These are phyloP conservation scores for Dinocampus coccinellae DNA, from an alignment of 2,888 invertebrate genomes.

Conservation along the genomic window DNA sequence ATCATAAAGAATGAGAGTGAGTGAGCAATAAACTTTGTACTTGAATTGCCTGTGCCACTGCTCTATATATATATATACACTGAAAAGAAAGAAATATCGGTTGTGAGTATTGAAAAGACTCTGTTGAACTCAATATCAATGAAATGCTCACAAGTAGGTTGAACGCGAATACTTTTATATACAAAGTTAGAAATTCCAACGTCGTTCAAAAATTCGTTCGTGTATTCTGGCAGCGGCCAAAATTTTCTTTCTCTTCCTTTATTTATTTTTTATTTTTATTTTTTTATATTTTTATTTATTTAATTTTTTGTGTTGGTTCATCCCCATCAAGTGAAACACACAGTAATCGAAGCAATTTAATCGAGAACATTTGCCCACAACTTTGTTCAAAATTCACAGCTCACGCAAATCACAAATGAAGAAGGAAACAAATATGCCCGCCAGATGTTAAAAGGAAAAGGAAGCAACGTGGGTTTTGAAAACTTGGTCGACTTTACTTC, in stretches of 20 bases:
- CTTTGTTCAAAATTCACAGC: conserved; percentile 22
- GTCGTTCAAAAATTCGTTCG: background rate
- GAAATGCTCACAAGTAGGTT: background rate
- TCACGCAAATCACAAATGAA: conserved; percentile 28
- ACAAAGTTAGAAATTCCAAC: conserved; percentile 2
- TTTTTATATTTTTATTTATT: too few species aligned
- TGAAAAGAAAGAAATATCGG: background rate
- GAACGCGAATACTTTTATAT: background rate
- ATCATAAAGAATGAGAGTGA: too few species aligned
- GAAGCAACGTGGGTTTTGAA: conserved; percentile 6
- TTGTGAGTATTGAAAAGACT: background rate
- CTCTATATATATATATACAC: background rate
- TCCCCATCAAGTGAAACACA: conserved; percentile 14
- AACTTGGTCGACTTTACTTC: conserved; percentile 26
- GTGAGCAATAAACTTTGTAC: background rate
- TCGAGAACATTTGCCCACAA: conserved; percentile 29
- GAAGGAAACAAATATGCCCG: background rate
- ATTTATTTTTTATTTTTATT: too few species aligned
- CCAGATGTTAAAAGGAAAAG: conserved; percentile 2
- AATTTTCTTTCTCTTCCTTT: background rate
- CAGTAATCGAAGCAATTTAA: conserved; percentile 34
- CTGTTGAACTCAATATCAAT: background rate
- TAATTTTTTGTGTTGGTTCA: too few species aligned
- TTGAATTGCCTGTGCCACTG: background rate
- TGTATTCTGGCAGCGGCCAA: background rate